A percentile compares a stretch with the other conserved stretches of the same genome.
These are phyloP conservation scores for Strigamia maritima DNA, from an alignment of 2,888 invertebrate genomes.

Conservation along the genomic window DNA sequence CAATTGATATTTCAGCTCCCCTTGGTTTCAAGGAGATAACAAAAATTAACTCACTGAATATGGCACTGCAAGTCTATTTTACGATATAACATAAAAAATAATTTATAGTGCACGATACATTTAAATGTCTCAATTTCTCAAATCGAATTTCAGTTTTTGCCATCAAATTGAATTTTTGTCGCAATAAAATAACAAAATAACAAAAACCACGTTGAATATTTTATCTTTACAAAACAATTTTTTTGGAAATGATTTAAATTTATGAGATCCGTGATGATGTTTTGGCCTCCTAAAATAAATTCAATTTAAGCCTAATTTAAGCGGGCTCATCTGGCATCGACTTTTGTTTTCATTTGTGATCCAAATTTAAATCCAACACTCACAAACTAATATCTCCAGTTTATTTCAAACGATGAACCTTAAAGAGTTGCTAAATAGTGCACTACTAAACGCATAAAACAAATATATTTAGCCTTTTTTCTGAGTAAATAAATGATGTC, in stretches of 20 bases:
- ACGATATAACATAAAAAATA: too few species aligned
- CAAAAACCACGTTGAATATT: too few species aligned
- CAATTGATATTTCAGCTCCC: too few species aligned
- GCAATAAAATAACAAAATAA: too few species aligned
- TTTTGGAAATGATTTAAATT: neutral
- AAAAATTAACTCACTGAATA: too few species aligned
- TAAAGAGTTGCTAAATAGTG: neutral
- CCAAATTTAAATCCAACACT: constrained; percentile 32
- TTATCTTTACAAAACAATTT: too few species aligned
- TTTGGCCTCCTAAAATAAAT: constrained; percentile 28
- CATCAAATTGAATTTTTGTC: too few species aligned
- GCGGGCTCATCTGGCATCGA: constrained; percentile 18
- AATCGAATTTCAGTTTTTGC: too few species aligned
- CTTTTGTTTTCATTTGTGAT: constrained; percentile 26
- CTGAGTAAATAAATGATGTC: neutral
- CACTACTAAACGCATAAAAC: neutral
- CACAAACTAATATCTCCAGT: constrained; percentile 2
- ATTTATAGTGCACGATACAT: too few species aligned
- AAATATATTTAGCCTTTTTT: neutral
- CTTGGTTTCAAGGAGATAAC: too few species aligned
- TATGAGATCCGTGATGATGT: neutral
- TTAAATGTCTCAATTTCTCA: too few species aligned
- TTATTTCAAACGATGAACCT: neutral
- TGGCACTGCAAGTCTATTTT: too few species aligned
- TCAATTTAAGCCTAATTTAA: constrained; percentile 29